Evolutionary conservation across 2,113 vertebrate species (phyloP), one percentile per base, ranked within the genome.

Genomic region (Chaetodon auriga): DNA sequence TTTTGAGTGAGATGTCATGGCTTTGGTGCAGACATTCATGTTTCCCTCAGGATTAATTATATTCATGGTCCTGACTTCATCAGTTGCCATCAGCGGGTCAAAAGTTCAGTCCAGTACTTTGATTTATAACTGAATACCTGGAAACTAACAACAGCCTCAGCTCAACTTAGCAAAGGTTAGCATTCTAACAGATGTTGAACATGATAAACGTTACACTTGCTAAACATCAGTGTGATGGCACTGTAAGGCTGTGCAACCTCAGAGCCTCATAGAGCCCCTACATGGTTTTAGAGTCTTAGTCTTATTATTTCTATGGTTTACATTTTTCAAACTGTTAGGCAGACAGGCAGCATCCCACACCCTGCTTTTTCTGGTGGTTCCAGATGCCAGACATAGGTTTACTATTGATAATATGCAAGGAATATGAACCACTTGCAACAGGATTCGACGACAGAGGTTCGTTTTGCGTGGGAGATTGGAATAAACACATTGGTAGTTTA

Each of bases 401-500:
- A 60, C 48, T 77, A 38, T n/a, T 23, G 16, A n/a, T 57, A 76
- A 57, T 63, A 41, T 54, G 2, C 45, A 18, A 61, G 13, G 54
- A 54, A 60, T 75, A 74, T 12, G 13, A 68, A 68, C 30, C 53
- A 43, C 61, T 41, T 38, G 3, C 21, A 41, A 18, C 53, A 36
- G 51, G 6, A n/a, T 41, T 51, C 43, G 23, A 46, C 0, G 23
- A 5, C 63, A 71, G 53, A 79, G 68, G 55, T 64, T 79, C 11
- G 75, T 54, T 74, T 74, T 55, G 23, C 74, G 30, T 9, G 5
- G 6, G 35, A 6, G 21, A 19, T 57, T 61, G 45, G 43, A 30
- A 62, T 18, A 69, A 87, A 85, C 60, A 71, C 36, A 57, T 62
- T 64, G 58, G 19, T 49, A 49, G 58, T 88, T 79, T 30, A 49